phyloP scores from a whole-genome alignment of 2,888 invertebrate genomes.

The Galerucella calmariensis region DNA sequence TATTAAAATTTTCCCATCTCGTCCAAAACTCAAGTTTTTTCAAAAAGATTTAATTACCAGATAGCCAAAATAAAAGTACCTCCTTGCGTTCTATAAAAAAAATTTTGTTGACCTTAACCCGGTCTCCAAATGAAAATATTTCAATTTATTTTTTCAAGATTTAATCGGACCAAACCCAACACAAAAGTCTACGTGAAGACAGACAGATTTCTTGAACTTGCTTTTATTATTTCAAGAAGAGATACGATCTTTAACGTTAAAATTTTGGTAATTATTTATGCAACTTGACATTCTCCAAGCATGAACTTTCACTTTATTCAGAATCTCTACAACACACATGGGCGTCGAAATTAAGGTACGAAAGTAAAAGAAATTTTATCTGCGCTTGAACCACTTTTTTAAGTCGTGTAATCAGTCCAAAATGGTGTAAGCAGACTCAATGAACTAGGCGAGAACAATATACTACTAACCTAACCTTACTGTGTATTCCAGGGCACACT shows the following conservation, averaged over 20 bases:
- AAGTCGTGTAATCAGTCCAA: too few species aligned
- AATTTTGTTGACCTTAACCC: neutral
- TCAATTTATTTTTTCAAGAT: constrained; percentile 18
- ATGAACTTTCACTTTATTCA: constrained; percentile 23
- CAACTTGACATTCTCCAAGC: constrained; percentile 21
- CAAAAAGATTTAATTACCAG: neutral
- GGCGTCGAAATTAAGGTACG: neutral
- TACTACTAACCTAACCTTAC: too few species aligned
- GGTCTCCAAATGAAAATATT: neutral
- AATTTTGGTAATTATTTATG: constrained; percentile 27
- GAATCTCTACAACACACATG: neutral
- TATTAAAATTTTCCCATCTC: too few species aligned
- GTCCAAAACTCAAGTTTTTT: neutral
- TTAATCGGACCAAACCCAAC: constrained; percentile 14
- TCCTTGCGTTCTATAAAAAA: neutral
- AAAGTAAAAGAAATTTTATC: too few species aligned
- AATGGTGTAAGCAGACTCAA: too few species aligned
- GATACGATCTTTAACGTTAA: constrained; percentile 25
- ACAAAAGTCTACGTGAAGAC: constrained; percentile 22
- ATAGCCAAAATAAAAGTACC: neutral
- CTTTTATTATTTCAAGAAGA: constrained; percentile 23
- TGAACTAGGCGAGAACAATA: too few species aligned
- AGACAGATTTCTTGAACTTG: constrained; percentile 24
- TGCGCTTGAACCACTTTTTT: too few species aligned
- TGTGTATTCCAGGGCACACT: too few species aligned